Evolutionary conservation across 1,140 invertebrate genomes (phyloP).

Genomic region (Meloidogyne hapla): DNA sequence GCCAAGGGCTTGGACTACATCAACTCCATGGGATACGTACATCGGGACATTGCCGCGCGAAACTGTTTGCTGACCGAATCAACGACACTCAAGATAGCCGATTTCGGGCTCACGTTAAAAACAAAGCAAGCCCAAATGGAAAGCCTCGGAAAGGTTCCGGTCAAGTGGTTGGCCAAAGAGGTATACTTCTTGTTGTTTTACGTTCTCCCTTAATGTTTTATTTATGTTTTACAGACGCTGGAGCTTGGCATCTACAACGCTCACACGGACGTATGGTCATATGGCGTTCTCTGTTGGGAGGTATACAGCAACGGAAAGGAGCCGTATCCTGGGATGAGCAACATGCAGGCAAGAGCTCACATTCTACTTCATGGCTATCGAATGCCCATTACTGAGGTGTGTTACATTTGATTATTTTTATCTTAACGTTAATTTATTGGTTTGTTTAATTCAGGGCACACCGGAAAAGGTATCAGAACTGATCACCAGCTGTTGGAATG

Average conservation of each 20-base stretch:
- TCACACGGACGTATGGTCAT: conserved; percentile 40
- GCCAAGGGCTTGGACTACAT: conserved; percentile 41
- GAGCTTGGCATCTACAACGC: conserved; percentile 28
- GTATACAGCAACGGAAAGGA: conserved; percentile 31
- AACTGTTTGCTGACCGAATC: conserved; percentile 30
- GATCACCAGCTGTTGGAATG: not conserved
- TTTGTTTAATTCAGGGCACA: too few species aligned
- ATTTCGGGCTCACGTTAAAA: conserved; percentile 36
- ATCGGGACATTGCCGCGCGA: conserved; percentile 37
- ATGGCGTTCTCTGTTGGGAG: conserved; percentile 35
- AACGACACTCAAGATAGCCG: conserved; percentile 34
- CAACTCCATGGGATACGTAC: conserved; percentile 21
- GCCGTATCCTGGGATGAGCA: conserved; percentile 32
- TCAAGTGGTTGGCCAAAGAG: conserved; percentile 44
- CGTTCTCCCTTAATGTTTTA: conserved; percentile 9
- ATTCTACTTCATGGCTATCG: not conserved
- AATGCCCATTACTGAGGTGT: not conserved
- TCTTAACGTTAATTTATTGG: too few species aligned
- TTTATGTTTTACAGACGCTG: not conserved
- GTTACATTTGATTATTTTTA: too few species aligned
- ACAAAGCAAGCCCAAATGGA: conserved; percentile 30
- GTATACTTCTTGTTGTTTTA: too few species aligned
- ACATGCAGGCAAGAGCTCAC: not conserved
- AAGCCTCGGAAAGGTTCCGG: conserved; percentile 15
- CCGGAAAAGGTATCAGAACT: not conserved